These are phyloP conservation scores for Pterostichus niger DNA, from an alignment of 2,888 invertebrate genomes.

Conservation along the genomic window DNA sequence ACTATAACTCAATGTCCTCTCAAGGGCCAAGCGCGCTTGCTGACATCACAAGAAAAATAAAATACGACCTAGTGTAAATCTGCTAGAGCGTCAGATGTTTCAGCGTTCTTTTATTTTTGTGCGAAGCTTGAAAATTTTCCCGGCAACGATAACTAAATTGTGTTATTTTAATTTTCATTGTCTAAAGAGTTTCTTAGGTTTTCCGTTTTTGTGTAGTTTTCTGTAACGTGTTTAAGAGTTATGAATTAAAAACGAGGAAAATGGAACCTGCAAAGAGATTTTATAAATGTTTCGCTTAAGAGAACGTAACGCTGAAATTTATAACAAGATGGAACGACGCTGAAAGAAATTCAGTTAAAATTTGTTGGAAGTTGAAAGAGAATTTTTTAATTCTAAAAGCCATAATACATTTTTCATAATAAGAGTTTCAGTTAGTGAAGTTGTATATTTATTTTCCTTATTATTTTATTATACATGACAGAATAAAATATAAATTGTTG, in stretches of 20 bases:
- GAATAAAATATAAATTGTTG: slow-evolving; percentile 14
- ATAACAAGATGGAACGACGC: background rate
- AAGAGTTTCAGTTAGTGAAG: slow-evolving; percentile 1
- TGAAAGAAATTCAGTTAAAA: slow-evolving; percentile 16
- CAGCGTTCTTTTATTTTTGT: slow-evolving; percentile 28
- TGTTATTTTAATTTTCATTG: slow-evolving; percentile 44
- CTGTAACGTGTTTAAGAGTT: slow-evolving; percentile 30
- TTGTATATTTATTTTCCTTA: background rate
- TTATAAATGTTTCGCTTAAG: slow-evolving; percentile 20
- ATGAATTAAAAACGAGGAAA: slow-evolving; percentile 31
- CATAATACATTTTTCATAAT: slow-evolving; percentile 21
- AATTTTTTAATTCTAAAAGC: slow-evolving; percentile 19
- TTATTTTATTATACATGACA: slow-evolving; percentile 2
- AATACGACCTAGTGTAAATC: slow-evolving; percentile 20
- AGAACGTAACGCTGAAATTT: slow-evolving; percentile 12
- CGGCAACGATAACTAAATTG: slow-evolving; percentile 36
- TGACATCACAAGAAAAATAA: slow-evolving; percentile 22
- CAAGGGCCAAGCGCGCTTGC: slow-evolving; percentile 5
- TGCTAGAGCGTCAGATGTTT: slow-evolving; percentile 22
- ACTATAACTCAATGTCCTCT: background rate
- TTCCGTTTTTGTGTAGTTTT: slow-evolving; percentile 11
- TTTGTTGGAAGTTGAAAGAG: background rate
- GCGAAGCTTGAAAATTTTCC: slow-evolving; percentile 7
- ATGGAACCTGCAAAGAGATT: slow-evolving; percentile 1
- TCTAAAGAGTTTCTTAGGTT: background rate